Percentiles rank a stretch among this genome's conserved stretches.
These are phyloP conservation scores for Ranitomeya variabilis DNA, from an alignment of 2,113 vertebrate genomes.

Conservation along the genomic window DNA sequence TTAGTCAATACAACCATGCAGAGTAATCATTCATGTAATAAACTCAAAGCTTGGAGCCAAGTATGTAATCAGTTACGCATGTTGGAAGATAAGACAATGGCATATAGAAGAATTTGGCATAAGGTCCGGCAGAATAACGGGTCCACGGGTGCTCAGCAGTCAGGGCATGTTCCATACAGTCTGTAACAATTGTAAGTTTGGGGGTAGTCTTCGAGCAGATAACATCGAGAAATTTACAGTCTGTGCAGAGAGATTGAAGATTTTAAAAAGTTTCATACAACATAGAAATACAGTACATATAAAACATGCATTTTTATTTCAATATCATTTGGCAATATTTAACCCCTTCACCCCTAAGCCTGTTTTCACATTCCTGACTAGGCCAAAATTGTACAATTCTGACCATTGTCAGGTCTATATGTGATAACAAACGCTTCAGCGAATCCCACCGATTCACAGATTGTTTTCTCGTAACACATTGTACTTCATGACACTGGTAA, in stretches of 20 bases:
- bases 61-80: constrained; percentile 67
- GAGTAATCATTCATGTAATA: not conserved
- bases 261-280: not conserved
- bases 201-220: not conserved
- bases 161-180: constrained; percentile 79
- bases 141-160: constrained; percentile 69
- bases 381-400: too few species aligned
- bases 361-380: too few species aligned
- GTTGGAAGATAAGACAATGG: constrained; percentile 78
- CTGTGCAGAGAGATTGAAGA: constrained; percentile 18
- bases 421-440: too few species aligned
- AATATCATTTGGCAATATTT: too few species aligned
- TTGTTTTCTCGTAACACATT: too few species aligned
- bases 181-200: constrained; percentile 72
- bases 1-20: not conserved
- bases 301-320: too few species aligned
- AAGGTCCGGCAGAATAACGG: constrained; percentile 75
- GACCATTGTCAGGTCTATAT: too few species aligned
- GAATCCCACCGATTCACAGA: too few species aligned
- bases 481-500: too few species aligned
- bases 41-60: constrained; percentile 9
- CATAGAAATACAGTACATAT: too few species aligned
- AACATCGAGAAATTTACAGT: constrained; percentile 45
- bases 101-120: constrained; percentile 72
- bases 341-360: too few species aligned